Evolutionary conservation across 2,113 vertebrate species (phyloP), one percentile per base, ranked within the genome.

Genomic region (Xenopus laevis): DNA sequence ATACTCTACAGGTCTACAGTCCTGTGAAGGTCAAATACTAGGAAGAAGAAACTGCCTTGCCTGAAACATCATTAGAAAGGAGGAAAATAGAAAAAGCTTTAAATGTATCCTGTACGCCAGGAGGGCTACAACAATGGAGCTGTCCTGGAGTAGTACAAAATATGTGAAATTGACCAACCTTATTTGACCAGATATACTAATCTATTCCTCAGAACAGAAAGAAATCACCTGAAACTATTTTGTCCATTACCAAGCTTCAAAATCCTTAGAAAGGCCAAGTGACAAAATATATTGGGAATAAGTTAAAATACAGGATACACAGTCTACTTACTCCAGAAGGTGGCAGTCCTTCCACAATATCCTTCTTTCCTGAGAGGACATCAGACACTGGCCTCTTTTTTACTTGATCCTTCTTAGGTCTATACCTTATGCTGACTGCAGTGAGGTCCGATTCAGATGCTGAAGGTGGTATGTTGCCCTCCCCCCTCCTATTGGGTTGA

Each of bases 391-490:
- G 95, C 79, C 95, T 92, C 78, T 95, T 96, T 87, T 94, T 96
- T 17, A 87, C 33, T 1, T 93, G 86, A 78, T 97, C 93, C 74
- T 90, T 94, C 79, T 93, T 91, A 20, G 84, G 79, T 77, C 92
- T 93, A 78, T 87, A 91, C 60, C 92, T 89, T 52, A 86, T 87
- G 6, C 92, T 92, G 9, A 40, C 73, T 0, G 87, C 90, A 21
- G 92, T 96, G 79, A 97, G 89, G 79, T 98, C 95, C 4, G 94
- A 95, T 83, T 98, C 97, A 0, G 97, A 98, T 78, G 96, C 89
- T 0, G 94, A 96, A 1, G 94, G 95, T 78, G 92, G 89, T 46
- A 96, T 87, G 40, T 87, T 66, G 77, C 90, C 91, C 18, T 91
- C 87, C 57, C 87, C 89, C 78, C 89, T 85, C 45, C 87, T 84